phyloP scores from a whole-genome alignment of 1,140 invertebrate genomes.

The Charaxes varanes region DNA sequence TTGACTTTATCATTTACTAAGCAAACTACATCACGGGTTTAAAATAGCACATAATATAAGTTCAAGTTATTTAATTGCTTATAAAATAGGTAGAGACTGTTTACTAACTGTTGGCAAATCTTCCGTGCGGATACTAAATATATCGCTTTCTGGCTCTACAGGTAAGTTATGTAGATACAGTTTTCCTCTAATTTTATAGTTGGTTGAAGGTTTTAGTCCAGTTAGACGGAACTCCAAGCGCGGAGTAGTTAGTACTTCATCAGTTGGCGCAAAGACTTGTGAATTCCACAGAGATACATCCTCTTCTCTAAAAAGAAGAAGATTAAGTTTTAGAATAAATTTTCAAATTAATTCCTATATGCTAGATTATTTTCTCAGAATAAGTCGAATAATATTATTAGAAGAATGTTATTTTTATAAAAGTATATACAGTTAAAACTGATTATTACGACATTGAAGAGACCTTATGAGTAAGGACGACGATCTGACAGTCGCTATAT shows the following conservation, averaged over 20 bases:
- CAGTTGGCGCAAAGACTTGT: slow-evolving; percentile 89
- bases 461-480: too few species aligned
- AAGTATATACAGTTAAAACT: too few species aligned
- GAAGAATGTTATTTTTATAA: too few species aligned
- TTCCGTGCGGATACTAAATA: slow-evolving; percentile 82
- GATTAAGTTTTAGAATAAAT: too few species aligned
- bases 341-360: too few species aligned
- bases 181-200: slow-evolving; percentile 87
- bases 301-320: slow-evolving; percentile 77
- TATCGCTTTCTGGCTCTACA: slow-evolving; percentile 82
- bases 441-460: too few species aligned
- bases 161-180: slow-evolving; percentile 82
- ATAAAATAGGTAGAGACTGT: too few species aligned
- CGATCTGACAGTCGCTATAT: too few species aligned
- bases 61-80: background rate
- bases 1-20: slow-evolving; percentile 2
- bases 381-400: too few species aligned
- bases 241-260: slow-evolving; percentile 87
- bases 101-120: slow-evolving; percentile 56
- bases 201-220: slow-evolving; percentile 84
- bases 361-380: too few species aligned
- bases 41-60: background rate
- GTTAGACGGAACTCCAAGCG: slow-evolving; percentile 88
- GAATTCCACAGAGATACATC: slow-evolving; percentile 85
- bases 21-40: background rate